Conservation (phyloP, 2,797 vertebrate species). For the Channa striata region DNA sequence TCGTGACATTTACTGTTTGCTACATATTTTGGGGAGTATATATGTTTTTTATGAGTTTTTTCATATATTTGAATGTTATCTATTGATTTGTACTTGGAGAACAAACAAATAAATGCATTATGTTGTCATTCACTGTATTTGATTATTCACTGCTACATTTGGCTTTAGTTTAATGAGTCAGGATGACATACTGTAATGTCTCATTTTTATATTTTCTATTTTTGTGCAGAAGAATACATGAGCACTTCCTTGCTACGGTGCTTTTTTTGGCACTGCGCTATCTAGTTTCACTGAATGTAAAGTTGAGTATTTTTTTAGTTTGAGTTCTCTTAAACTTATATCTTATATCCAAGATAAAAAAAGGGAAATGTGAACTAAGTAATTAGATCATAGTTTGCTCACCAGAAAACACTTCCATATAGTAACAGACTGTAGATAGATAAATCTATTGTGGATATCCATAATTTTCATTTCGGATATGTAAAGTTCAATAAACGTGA, state of each 20-base stretch:
- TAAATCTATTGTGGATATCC: no score
- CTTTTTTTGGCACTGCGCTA: no score
- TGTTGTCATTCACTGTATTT: neutral
- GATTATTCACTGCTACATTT: slow-evolving; percentile 5
- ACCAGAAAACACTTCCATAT: no score
- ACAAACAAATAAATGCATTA: slow-evolving; percentile 38
- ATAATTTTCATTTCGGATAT: no score
- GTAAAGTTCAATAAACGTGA: no score
- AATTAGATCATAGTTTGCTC: no score
- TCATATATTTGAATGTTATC: slow-evolving; percentile 11
- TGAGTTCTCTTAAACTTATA: no score
- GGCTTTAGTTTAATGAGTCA: slow-evolving; percentile 28
- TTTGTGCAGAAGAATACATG: neutral
- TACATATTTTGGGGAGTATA: neutral
- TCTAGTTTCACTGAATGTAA: no score
- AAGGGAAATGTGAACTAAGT: no score
- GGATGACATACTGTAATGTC: slow-evolving; percentile 10
- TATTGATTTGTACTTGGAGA: slow-evolving; percentile 25
- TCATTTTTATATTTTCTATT: neutral
- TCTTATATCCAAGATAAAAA: no score
- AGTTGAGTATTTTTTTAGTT: no score
- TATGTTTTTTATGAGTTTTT: neutral
- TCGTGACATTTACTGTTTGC: neutral
- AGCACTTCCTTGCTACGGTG: neutral
- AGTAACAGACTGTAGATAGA: no score